Percentiles rank a stretch among this genome's conserved stretches.
Conservation (phyloP, 2,888 invertebrate species). For the Glaucopsyche alexis region DNA sequence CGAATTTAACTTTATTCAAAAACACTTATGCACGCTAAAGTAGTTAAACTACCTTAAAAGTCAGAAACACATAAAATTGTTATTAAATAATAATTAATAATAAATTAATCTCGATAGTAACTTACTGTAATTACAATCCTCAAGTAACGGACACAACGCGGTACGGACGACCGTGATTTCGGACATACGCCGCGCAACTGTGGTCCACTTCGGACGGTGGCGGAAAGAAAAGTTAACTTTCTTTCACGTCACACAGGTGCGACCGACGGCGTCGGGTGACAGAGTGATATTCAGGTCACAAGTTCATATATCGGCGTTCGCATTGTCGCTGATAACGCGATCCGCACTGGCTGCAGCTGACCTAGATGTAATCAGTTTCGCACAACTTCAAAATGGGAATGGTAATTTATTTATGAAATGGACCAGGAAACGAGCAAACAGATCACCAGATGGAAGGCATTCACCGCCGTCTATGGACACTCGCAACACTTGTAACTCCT, state of each 20-base stretch:
- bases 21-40: not conserved
- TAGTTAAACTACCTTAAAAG: not conserved
- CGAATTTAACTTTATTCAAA: not conserved
- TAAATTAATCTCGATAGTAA: not conserved
- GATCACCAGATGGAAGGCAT: no score
- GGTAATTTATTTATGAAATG: no score
- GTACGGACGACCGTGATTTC: not conserved
- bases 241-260: constrained; percentile 57
- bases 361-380: not conserved
- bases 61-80: not conserved
- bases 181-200: constrained; percentile 1
- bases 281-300: constrained; percentile 1
- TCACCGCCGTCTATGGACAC: no score
- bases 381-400: not conserved
- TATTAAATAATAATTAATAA: not conserved
- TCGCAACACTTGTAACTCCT: no score
- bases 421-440: no score
- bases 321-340: not conserved
- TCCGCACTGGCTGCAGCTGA: not conserved
- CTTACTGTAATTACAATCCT: constrained; percentile 10
- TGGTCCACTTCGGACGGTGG: not conserved
- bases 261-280: constrained; percentile 29
- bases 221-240: constrained; percentile 71
- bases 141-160: not conserved
- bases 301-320: constrained; percentile 1